A percentile compares a stretch with the other conserved stretches of the same genome.
Conservation (phyloP, 2,113 vertebrate species). For the Chiloscyllium plagiosum region DNA sequence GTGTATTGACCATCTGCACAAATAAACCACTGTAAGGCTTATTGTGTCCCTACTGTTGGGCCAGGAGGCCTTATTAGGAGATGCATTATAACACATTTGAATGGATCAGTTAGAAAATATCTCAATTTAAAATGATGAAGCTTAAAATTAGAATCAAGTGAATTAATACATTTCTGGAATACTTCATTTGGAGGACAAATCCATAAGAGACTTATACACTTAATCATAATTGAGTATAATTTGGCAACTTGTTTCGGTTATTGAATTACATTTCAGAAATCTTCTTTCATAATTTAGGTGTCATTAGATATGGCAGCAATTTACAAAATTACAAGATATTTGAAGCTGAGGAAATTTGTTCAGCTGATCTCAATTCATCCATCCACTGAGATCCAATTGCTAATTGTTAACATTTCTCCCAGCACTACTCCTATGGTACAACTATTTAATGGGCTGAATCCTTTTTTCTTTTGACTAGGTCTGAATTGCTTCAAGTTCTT, state of each 20-base stretch:
- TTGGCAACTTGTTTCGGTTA: constrained; percentile 3
- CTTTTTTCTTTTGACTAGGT: no score
- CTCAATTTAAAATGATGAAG: not conserved
- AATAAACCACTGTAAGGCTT: no score
- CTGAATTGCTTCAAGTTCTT: no score
- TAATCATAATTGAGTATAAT: constrained; percentile 27
- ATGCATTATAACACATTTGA: no score
- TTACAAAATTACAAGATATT: not conserved
- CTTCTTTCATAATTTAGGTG: constrained; percentile 9
- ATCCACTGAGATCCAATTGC: not conserved
- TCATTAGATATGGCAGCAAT: not conserved
- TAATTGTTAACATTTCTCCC: not conserved
- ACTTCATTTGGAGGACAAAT: not conserved
- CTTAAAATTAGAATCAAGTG: not conserved
- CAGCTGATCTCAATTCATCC: not conserved
- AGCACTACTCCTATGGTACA: not conserved
- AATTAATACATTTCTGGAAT: constrained; percentile 26
- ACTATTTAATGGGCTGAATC: not conserved
- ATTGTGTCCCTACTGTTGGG: no score
- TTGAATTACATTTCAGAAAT: not conserved
- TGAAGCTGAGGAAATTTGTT: constrained; percentile 1
- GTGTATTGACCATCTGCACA: no score
- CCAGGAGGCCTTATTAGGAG: no score
- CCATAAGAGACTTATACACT: not conserved
- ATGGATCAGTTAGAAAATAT: no score